Base-by-base conservation (phyloP, 2,888 invertebrate genomes). In the Drosophila leonis region DNA sequence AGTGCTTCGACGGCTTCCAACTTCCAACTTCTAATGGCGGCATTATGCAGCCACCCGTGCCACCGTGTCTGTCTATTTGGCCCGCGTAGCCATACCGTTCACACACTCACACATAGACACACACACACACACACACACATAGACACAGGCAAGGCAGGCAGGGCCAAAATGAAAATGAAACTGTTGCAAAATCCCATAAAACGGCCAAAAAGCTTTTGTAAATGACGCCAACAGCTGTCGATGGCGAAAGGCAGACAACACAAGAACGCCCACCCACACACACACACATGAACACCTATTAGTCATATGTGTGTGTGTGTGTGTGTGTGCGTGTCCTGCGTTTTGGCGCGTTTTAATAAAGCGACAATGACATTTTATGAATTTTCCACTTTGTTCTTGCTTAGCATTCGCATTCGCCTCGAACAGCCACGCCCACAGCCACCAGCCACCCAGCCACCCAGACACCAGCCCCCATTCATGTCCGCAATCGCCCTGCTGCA, bases 141-240 rank as follows among this genome's bases (percentile, higher is more conserved):
- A 61, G 35, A n/a, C 57, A 66, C 37, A 44, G 31, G 18, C 41
- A 24, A 15, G 13, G 27, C 37, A 6, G n/a, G 52, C 37, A 39
- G 57, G 56, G 49, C 72, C 78, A 83, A 87, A 89, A 85, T 85
- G 89, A 85, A 85, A 85, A 87, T 89, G 85, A 85, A 85, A 85
- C 85, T 85, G 89, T 85, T 85, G 90, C 85, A 75, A 85, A 85
- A 85, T 87, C 88, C 85, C 88, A 85, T 85, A 85, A 85, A 85
- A 89, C 88, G 85, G 88, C 85, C 89, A 89, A 85, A 88, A 84
- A 89, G 89, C 90, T 87, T 84, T 89, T 85, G 85, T 89, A 85
- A 85, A 85, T 89, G 85, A 89, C 88, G 89, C 85, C 90, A 85
- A 89, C 85, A 85, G 85, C 84, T 85, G 85, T 87, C 90, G 87